phyloP scores from a whole-genome alignment of 2,113 vertebrate genomes.

The Nyctibius bracteatus region DNA sequence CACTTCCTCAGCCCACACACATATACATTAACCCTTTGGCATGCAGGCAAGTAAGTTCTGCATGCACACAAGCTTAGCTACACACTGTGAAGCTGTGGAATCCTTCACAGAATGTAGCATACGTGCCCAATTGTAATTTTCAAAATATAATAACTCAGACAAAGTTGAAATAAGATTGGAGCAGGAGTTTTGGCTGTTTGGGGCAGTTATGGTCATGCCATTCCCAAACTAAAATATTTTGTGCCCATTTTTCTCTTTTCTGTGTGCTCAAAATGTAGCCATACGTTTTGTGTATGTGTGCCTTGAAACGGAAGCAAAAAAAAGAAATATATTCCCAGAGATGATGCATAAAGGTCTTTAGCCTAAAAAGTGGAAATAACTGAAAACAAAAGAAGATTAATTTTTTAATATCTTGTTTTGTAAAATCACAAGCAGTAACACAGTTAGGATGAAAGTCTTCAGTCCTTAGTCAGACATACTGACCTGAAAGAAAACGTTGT shows the following conservation, averaged over 20 bases:
- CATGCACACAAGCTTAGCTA: not conserved
- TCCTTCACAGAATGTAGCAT: not conserved
- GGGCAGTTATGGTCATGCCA: not conserved
- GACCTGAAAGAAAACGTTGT: not conserved
- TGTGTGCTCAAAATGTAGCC: not conserved
- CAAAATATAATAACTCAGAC: not conserved
- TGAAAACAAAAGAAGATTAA: not conserved
- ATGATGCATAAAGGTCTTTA: not conserved
- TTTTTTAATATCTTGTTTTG: not conserved
- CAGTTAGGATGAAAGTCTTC: not conserved
- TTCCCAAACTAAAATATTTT: not conserved
- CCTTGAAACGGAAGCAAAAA: not conserved
- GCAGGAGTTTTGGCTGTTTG: not conserved
- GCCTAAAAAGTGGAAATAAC: not conserved
- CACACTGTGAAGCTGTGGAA: not conserved
- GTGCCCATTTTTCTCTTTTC: not conserved
- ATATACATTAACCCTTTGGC: not conserved
- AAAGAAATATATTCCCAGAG: not conserved
- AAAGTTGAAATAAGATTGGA: not conserved
- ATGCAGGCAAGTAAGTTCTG: not conserved
- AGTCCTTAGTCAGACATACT: not conserved
- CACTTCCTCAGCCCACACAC: not conserved
- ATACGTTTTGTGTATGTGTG: rapidly evolving
- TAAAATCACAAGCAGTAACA: not conserved
- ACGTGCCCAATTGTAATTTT: not conserved